Evolutionary conservation across 1,140 invertebrate species (phyloP).

Genomic region (Leptinotarsa texana): DNA sequence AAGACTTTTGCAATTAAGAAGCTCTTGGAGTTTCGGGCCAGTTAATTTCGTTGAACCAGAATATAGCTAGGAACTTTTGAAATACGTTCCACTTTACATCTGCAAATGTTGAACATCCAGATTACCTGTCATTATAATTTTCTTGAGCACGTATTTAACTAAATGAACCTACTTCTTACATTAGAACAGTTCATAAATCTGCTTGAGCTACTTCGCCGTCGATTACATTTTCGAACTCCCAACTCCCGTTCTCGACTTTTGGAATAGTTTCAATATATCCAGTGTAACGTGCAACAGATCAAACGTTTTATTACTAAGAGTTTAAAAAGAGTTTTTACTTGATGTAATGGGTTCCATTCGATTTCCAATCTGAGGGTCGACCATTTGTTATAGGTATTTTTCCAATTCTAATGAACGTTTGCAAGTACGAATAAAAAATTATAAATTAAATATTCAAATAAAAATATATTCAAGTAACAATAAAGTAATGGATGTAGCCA

Average conservation of each 20-base stretch:
- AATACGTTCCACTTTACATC: conserved; percentile 39
- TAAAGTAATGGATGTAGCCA: too few species aligned
- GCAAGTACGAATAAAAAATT: too few species aligned
- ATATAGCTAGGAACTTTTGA: conserved; percentile 37
- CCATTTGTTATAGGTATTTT: too few species aligned
- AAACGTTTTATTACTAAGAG: conserved; percentile 26
- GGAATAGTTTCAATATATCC: conserved; percentile 32
- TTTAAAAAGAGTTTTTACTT: background rate
- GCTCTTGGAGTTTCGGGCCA: conserved; percentile 37
- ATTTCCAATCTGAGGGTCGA: background rate
- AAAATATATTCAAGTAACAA: too few species aligned
- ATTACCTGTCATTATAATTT: conserved; percentile 44
- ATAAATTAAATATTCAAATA: too few species aligned
- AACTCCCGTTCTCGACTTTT: conserved; percentile 14
- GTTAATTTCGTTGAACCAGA: conserved; percentile 41
- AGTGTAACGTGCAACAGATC: conserved; percentile 26
- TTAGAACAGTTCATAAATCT: conserved; percentile 43
- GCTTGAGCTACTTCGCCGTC: conserved; percentile 29
- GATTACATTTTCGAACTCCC: conserved; percentile 29
- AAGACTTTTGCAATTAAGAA: conserved; percentile 50
- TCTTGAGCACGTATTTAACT: conserved; percentile 38
- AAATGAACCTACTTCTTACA: conserved; percentile 38
- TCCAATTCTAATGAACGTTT: too few species aligned
- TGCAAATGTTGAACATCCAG: conserved; percentile 38
- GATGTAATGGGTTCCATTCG: background rate